A percentile compares a stretch with the other conserved stretches of the same genome.
phyloP scores from a whole-genome alignment of 2,888 invertebrate genomes.

The Eledone cirrhosa region DNA sequence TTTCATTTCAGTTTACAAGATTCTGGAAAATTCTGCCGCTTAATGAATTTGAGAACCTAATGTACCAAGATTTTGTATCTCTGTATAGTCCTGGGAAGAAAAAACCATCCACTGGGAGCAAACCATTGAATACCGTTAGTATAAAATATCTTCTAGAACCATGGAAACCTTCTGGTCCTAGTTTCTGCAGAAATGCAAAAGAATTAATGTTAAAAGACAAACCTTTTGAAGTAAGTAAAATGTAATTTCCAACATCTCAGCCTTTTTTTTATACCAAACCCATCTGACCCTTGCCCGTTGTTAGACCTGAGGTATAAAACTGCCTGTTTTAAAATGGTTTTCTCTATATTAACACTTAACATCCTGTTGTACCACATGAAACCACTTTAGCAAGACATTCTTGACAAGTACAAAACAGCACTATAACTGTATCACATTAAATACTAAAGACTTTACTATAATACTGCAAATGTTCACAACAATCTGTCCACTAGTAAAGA shows the following conservation, averaged over 20 bases:
- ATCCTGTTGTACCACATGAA: too few relatives aligned
- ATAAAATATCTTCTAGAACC: not conserved
- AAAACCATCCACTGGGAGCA: slow-evolving; percentile 36
- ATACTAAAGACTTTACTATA: too few relatives aligned
- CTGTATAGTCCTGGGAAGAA: slow-evolving; percentile 36
- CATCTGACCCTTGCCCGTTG: not conserved
- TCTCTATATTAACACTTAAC: too few relatives aligned
- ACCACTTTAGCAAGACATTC: too few relatives aligned
- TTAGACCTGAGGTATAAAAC: too few relatives aligned
- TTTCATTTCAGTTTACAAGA: slow-evolving; percentile 54
- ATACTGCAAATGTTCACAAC: too few relatives aligned
- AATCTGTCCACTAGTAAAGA: too few relatives aligned
- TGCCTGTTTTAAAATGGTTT: too few relatives aligned
- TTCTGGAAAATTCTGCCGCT: slow-evolving; percentile 52
- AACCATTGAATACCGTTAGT: slow-evolving; percentile 15
- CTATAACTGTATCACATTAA: too few relatives aligned
- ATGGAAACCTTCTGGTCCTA: slow-evolving; percentile 8
- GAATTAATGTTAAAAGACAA: too few relatives aligned
- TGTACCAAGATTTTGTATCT: slow-evolving; percentile 60
- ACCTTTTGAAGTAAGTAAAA: too few relatives aligned
- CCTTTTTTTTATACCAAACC: not conserved
- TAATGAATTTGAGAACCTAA: slow-evolving; percentile 62
- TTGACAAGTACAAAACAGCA: too few relatives aligned
- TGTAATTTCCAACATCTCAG: not conserved
- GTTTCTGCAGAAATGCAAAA: not conserved